phyloP scores from a whole-genome alignment of 2,113 vertebrate genomes.

The Pavo muticus region DNA sequence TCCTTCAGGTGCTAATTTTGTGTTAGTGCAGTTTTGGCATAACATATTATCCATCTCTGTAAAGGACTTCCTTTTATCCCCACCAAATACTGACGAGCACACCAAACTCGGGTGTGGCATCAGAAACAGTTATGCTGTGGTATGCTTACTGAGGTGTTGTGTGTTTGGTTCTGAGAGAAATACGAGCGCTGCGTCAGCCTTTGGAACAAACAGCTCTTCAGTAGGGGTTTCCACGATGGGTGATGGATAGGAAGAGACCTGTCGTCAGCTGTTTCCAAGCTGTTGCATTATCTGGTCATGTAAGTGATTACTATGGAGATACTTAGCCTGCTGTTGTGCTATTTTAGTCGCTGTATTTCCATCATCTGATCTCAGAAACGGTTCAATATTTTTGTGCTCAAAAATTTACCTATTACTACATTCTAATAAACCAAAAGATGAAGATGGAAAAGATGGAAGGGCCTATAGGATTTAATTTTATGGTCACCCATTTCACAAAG shows the following conservation, averaged over 20 bases:
- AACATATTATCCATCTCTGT: not conserved
- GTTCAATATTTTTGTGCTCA: not conserved
- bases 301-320: not conserved
- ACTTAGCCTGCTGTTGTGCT: not conserved
- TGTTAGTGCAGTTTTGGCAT: not conserved
- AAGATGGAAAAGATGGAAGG: not conserved
- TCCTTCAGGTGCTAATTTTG: not conserved
- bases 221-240: accelerated
- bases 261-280: not conserved
- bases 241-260: not conserved
- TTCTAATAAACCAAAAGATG: not conserved
- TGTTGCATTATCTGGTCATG: not conserved
- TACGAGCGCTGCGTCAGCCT: not conserved
- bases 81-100: not conserved
- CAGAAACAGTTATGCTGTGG: not conserved
- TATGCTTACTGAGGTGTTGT: not conserved
- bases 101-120: accelerated
- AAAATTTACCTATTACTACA: not conserved
- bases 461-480: not conserved
- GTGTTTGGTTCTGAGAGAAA: not conserved
- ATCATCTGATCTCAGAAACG: not conserved
- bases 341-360: not conserved
- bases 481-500: not conserved
- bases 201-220: not conserved
- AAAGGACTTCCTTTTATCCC: not conserved